Conservation (phyloP, 2,113 vertebrate species). For the Cepphus grylle region DNA sequence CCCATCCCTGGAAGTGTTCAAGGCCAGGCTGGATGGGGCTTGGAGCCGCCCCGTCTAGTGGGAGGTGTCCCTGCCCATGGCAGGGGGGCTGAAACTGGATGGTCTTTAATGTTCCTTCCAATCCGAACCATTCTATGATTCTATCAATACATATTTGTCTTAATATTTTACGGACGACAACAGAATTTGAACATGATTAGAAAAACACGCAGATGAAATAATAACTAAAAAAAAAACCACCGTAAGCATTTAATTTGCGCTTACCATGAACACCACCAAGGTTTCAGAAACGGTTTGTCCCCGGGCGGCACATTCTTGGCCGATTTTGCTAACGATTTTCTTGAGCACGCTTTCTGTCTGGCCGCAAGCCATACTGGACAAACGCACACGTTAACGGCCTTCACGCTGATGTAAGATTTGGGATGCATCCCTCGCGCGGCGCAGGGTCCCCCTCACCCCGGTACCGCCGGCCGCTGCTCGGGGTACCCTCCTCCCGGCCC, state of each 20-base stretch:
- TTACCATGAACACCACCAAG: conserved; percentile 87
- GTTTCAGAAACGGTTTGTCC: conserved; percentile 79
- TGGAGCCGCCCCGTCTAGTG: neutral
- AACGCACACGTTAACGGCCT: neutral
- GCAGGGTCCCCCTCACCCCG: neutral
- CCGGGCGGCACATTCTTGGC: conserved; percentile 70
- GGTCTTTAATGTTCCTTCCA: neutral
- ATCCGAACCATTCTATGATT: neutral
- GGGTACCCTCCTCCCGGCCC: neutral
- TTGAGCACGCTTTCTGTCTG: conserved; percentile 76
- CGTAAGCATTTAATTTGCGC: neutral
- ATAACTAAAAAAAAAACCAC: neutral
- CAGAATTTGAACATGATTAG: neutral
- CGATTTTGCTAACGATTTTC: conserved; percentile 79
- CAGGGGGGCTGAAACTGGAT: neutral
- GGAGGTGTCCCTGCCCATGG: neutral
- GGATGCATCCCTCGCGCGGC: no score
- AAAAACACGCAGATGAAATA: neutral
- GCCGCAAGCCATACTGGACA: conserved; percentile 70
- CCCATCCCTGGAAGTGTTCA: neutral
- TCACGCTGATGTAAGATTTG: accelerated
- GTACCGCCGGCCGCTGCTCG: neutral
- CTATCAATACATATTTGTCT: neutral
- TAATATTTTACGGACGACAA: neutral
- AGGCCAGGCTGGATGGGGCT: neutral